Evolutionary conservation across 2,113 vertebrate species (phyloP).

Genomic region (Leptobrachium leishanense): DNA sequence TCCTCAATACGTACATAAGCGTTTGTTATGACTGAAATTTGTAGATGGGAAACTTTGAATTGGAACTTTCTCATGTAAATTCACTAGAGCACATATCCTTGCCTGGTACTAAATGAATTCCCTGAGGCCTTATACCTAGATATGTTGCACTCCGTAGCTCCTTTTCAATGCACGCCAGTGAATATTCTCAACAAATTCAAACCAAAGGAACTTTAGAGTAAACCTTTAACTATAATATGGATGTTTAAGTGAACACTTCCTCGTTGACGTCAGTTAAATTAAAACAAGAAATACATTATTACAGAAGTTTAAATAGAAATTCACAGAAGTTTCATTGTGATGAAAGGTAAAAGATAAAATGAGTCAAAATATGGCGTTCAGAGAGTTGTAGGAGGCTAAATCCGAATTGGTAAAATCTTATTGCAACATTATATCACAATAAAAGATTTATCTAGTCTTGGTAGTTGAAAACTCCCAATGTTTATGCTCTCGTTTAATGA

Average conservation of each 20-base stretch:
- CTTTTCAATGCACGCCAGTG: constrained; percentile 56
- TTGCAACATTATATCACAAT: too few species aligned
- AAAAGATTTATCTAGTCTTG: too few species aligned
- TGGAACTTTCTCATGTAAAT: constrained; percentile 62
- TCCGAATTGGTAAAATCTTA: too few species aligned
- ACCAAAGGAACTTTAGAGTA: constrained; percentile 56
- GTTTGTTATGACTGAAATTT: constrained; percentile 45
- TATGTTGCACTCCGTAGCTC: constrained; percentile 64
- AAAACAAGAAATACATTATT: too few species aligned
- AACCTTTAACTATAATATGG: constrained; percentile 55
- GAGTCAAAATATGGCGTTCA: too few species aligned
- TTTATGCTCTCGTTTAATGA: too few species aligned
- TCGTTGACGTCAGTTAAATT: too few species aligned
- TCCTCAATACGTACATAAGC: neutral
- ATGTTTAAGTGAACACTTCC: constrained; percentile 42
- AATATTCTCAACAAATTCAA: constrained; percentile 58
- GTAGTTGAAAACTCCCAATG: too few species aligned
- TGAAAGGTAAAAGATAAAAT: too few species aligned
- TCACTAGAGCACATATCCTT: constrained; percentile 53
- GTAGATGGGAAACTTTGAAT: constrained; percentile 52
- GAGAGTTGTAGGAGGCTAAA: too few species aligned
- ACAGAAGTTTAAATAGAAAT: too few species aligned
- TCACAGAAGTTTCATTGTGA: too few species aligned
- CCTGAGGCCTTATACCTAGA: constrained; percentile 59
- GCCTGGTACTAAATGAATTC: constrained; percentile 59